Conservation (phyloP, 64 coral and sea anemone genomes). For the Hydrozoanthus tunicans region DNA sequence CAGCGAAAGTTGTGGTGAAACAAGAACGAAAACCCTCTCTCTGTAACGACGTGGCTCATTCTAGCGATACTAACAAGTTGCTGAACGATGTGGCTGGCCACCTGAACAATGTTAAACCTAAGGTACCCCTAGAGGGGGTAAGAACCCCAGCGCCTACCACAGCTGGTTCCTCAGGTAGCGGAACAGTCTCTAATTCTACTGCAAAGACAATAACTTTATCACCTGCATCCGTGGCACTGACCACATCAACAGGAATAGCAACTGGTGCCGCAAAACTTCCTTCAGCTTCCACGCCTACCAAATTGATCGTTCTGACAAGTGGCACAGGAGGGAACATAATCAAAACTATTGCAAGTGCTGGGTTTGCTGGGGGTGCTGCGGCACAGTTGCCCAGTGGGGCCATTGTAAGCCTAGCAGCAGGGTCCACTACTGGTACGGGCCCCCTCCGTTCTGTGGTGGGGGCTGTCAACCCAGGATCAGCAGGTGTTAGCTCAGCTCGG, state of each 20-base stretch:
- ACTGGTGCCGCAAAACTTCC: slow-evolving; percentile 58
- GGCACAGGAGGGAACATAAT: slow-evolving; percentile 88
- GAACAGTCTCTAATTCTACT: slow-evolving; percentile 8
- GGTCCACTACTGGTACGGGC: slow-evolving; percentile 51
- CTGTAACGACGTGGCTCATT: slow-evolving; percentile 78
- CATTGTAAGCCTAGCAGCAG: slow-evolving; percentile 59
- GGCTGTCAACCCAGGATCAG: slow-evolving; percentile 27
- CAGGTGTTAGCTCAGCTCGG: slow-evolving; percentile 59
- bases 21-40: slow-evolving; percentile 77
- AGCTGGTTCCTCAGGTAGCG: slow-evolving; percentile 49
- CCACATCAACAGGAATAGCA: slow-evolving; percentile 45
- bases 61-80: slow-evolving; percentile 19
- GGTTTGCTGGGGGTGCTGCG: slow-evolving; percentile 67
- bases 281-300: slow-evolving; percentile 75
- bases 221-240: slow-evolving; percentile 53
- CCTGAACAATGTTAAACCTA: slow-evolving; percentile 86
- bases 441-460: slow-evolving; percentile 69
- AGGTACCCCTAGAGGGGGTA: slow-evolving; percentile 53
- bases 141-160: slow-evolving; percentile 57
- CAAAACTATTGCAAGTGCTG: slow-evolving; percentile 86
- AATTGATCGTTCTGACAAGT: slow-evolving; percentile 96
- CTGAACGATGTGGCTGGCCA: slow-evolving; percentile 50
- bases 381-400: slow-evolving; percentile 51
- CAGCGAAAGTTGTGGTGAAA: slow-evolving; percentile 70
- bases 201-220: slow-evolving; percentile 56